Evolutionary conservation across 2,888 invertebrate species (phyloP), one percentile per base, ranked within the genome.

Genomic region (Achlya flavicornis): DNA sequence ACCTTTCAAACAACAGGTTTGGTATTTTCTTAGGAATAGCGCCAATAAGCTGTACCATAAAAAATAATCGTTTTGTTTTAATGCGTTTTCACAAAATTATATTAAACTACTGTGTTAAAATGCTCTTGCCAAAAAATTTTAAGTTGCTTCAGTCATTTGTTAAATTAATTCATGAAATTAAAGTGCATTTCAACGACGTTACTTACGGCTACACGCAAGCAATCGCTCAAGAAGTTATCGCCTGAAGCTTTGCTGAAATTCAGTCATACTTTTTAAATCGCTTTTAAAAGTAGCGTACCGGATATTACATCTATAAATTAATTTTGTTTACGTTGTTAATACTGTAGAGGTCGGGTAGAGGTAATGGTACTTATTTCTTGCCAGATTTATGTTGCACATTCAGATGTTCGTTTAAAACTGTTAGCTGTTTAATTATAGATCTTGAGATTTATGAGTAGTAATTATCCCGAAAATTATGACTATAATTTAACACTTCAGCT

Each of bases 181-280:
- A 48, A 48, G 48, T 48, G 48, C 48, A 48, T 48, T 48, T 48
- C 16, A 16, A 16, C 48, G n/a, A 48, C 48, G 48, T 48, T 16
- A 48, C 48, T 48, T 14, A 48, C 16, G 48, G 48, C 48, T 48
- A 48, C 48, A 48, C 48, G 48, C 48, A 48, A 48, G 48, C 16
- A 48, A 48, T 48, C 16, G 48, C 48, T 48, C 48, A 16, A 48
- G 48, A 48, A 48, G 48, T 48, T 48, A 48, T 48, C 48, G 48
- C 48, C 48, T 14, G 48, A 16, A 7, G n/a, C 48, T 48, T 48
- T 16, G 16, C 2, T 6, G 48, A 48, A 48, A 16, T 48, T 48
- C n/a, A 14, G 48, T 16, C 48, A 48, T 48, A 48, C 5, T 48
- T 48, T 48, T 48, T 48, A 48, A 48, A 48, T 48, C 48, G 48